Conservation (phyloP, 2,888 invertebrate genomes). For the Mimachlamys varia region DNA sequence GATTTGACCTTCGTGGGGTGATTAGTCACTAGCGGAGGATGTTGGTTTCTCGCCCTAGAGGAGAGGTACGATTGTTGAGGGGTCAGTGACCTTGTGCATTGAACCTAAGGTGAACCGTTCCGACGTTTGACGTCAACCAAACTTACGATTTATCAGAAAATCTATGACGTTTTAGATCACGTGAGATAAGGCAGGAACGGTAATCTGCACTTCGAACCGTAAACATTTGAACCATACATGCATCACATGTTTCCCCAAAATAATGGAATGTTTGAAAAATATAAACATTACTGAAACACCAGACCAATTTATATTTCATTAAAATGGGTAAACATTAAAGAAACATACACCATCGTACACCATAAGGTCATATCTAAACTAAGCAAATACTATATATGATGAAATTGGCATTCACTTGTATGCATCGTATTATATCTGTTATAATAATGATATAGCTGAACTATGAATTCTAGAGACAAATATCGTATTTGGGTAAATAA, state of each 20-base stretch:
- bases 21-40: neutral
- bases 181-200: constrained; percentile 21
- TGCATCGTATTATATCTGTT: too few species aligned
- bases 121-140: neutral
- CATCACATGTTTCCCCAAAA: too few species aligned
- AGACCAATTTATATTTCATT: too few species aligned
- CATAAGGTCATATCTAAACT: too few species aligned
- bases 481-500: too few species aligned
- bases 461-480: too few species aligned
- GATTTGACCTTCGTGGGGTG: neutral
- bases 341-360: too few species aligned
- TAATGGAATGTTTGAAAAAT: neutral
- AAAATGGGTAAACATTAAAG: too few species aligned
- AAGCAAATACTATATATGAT: too few species aligned
- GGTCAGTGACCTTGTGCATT: neutral
- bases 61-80: neutral
- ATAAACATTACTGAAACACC: too few species aligned
- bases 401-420: too few species aligned
- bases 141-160: constrained; percentile 16
- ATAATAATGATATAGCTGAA: too few species aligned
- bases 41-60: neutral
- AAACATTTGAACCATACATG: neutral
- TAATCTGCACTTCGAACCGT: neutral
- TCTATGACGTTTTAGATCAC: constrained; percentile 26
- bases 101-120: neutral